phyloP scores from a whole-genome alignment of 2,888 invertebrate species.

The Digitonthophagus gazella region DNA sequence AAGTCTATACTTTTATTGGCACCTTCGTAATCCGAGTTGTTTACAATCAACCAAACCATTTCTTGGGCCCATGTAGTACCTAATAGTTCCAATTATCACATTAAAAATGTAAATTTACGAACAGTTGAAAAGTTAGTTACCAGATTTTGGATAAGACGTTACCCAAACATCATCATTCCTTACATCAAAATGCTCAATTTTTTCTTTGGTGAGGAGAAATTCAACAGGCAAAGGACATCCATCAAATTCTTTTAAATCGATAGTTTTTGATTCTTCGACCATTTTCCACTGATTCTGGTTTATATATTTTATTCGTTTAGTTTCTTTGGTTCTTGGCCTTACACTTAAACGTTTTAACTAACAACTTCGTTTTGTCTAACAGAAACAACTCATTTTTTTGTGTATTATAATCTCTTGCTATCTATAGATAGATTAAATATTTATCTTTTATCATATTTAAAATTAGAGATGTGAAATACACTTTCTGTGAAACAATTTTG shows the following conservation, averaged over 20 bases:
- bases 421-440: too few species aligned
- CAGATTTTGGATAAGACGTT: conserved; percentile 27
- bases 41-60: conserved; percentile 85
- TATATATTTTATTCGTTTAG: too few species aligned
- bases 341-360: too few species aligned
- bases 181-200: conserved; percentile 26
- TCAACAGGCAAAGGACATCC: conserved; percentile 1
- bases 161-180: conserved; percentile 25
- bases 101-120: neutral
- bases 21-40: conserved; percentile 73
- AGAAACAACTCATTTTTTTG: too few species aligned
- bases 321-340: too few species aligned
- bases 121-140: conserved; percentile 24
- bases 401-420: too few species aligned
- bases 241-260: conserved; percentile 7
- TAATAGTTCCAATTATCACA: conserved; percentile 35
- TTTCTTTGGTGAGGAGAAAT: conserved; percentile 1
- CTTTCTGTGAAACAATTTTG: too few species aligned
- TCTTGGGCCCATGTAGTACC: conserved; percentile 92
- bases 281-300: too few species aligned
- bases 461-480: too few species aligned
- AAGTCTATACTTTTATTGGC: conserved; percentile 56
- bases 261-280: neutral
- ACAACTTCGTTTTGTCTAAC: too few species aligned
- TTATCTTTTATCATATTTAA: too few species aligned